Evolutionary conservation across 2,113 vertebrate species (phyloP), one percentile per base, ranked within the genome.

Genomic region (Micromys minutus): DNA sequence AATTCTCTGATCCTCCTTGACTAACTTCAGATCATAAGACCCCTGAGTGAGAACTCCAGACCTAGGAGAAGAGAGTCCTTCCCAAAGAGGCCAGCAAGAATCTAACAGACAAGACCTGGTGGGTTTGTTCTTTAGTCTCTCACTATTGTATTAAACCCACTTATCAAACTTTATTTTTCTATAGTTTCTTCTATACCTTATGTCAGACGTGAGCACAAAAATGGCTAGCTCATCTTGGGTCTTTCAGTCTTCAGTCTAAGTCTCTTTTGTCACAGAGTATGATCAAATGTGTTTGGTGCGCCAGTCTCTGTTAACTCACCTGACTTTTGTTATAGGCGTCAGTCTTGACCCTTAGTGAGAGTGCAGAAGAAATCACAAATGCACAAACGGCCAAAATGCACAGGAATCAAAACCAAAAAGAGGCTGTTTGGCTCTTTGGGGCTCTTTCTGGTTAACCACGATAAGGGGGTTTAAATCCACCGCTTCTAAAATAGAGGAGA

Each of bases 361-460:
- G 31, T 65, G 45, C 63, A 17, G 47, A 79, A 69, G 31, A 47
- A 31, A 59, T 57, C 74, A 71, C 16, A 65, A 65, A 29, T 65
- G 26, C 11, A 65, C 63, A 65, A 65, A 65, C 13, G 26, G 63
- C 15, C 55, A n/a, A 80, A 95, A 80, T 92, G 19, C 36, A 89
- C 17, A n/a, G 89, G 72, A 87, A 76, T 6, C 59, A 63, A 96
- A 93, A 89, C 50, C 55, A 88, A 85, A 50, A 63, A 69, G 65
- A 80, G 36, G 3, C 85, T 85, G 26, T 67, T 85, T 89, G 77
- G 45, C 29, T 42, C 47, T 71, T 75, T 13, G 67, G 31, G 84
- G 21, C 55, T n/a, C 47, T 91, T 87, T 81, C 55, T 95, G 83
- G 74, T 91, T 91, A 89, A 31, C 71, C 61, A 61, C 7, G 39